Evolutionary conservation across 1,140 invertebrate species (phyloP).

Genomic region (Drosophila cardini): DNA sequence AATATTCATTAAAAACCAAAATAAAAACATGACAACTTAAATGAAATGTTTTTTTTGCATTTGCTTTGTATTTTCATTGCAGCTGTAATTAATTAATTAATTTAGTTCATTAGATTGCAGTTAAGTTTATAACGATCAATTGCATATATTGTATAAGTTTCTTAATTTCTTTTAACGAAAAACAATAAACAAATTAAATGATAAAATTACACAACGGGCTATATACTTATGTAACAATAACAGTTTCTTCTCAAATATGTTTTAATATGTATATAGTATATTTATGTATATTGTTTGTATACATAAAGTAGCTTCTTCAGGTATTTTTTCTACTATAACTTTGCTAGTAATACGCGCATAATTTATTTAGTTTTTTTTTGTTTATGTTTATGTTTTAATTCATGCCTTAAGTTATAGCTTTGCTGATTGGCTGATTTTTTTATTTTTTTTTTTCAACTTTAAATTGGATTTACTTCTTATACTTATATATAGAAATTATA

Average conservation of each 20-base stretch:
- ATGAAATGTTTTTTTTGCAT: conserved; percentile 59
- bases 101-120: conserved; percentile 46
- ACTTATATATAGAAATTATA: conserved; percentile 1
- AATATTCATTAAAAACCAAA: conserved; percentile 37
- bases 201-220: conserved; percentile 65
- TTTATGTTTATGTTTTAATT: conserved; percentile 12
- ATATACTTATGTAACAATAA: conserved; percentile 58
- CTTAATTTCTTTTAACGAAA: conserved; percentile 53
- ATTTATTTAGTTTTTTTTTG: conserved; percentile 23
- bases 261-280: conserved; percentile 19
- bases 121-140: conserved; percentile 35
- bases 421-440: conserved; percentile 35
- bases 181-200: conserved; percentile 50
- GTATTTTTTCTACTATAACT: conserved; percentile 51
- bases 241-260: conserved; percentile 21
- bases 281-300: conserved; percentile 50
- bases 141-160: conserved; percentile 45
- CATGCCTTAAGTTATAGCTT: conserved; percentile 52
- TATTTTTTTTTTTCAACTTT: neutral
- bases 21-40: conserved; percentile 49
- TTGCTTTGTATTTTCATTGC: conserved; percentile 50
- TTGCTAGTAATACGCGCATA: conserved; percentile 62
- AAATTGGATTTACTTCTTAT: neutral
- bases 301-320: conserved; percentile 65
- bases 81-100: conserved; percentile 27